Evolutionary conservation across 2,888 invertebrate species (phyloP), one percentile per base, ranked within the genome.

Genomic region (Drosophila fungiperda): DNA sequence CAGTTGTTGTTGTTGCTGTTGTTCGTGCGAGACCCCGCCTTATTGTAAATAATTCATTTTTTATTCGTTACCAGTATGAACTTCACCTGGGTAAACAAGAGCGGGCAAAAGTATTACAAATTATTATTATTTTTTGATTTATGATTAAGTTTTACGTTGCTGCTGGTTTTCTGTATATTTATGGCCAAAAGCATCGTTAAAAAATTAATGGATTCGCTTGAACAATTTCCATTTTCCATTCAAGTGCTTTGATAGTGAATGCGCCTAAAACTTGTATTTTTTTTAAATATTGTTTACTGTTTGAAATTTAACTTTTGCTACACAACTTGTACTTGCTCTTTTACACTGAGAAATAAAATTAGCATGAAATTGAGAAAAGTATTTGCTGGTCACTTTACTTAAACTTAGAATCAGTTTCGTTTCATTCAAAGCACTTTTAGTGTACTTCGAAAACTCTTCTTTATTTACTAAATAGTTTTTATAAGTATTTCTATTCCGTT

Each of bases 41-140:
- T 69, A 33, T 45, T 73, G 78, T 78, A 49, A 78, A 78, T 78
- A 78, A 78, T 78, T 78, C 78, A 78, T 70, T 70, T 78, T 78
- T 78, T 78, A 78, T 78, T 74, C 65, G 67, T 70, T 70, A 61
- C 38, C 67, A 65, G 64, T 68, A 78, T 78, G 67, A 74, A 78
- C 74, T 70, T 74, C 68, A 78, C 78, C 78, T 78, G 74, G 48
- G 66, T 54, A 74, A 78, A 73, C 73, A 67, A 54, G 54, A 38
- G 23, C 74, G 54, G 45, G 40, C 61, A 35, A 48, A 48, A 59
- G 69, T 63, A 58, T 68, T 59, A 60, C 62, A 78, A 74, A 74
- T 74, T 63, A 68, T 70, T 74, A 70, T 78, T 78, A 62, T 70
- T 50, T 73, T 65, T 68, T 78, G 78, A 78, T 78, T 78, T 78